Evolutionary conservation across 92 coral and sea anemone species (phyloP), one percentile per base, ranked within the genome.

Genomic region (Porites evermanni): DNA sequence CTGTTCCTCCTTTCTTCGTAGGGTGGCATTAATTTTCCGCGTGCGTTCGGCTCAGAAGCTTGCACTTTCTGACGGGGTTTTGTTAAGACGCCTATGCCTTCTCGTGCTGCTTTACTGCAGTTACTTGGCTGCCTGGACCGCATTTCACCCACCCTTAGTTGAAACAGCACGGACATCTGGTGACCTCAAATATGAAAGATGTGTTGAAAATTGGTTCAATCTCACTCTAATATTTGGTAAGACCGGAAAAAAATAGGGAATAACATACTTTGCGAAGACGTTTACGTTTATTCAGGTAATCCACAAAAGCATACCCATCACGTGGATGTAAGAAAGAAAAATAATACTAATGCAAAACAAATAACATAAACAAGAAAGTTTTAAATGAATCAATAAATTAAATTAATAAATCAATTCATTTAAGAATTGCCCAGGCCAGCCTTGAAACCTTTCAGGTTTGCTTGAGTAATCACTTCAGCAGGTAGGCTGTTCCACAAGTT

Each of bases 11-110:
- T 8, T 7, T 74, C 8, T 67, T 6, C 26, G 16, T 44, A 83
- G 87, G 50, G 79, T 83, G 51, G 88, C 94, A 6, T 80, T 96
- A 75, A 96, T 94, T 64, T 96, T 96, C 68, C 98, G 96, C 38
- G 98, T 94, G 11, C 94, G 96, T 8, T 92, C 98, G 13, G 98
- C 98, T 12, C 96, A 92, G 91, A 91, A 91, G 89, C 89, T 96
- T 51, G 94, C 93, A 17, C 77, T 96, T 52, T 84, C 98, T 58
- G 98, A 96, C 76, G 88, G 71, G 18, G 74, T 88, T 73, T 73
- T 96, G 79, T 69, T 96, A 65, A 90, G 88, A 59, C 94, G 95
- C 52, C 80, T 96, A 23, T 19, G 81, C 47, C 53, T 87, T 13
- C 84, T 96, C 79, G 68, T 96, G 18, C 66, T 87, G 23, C 80